Percentiles rank a stretch among this genome's conserved stretches.
Conservation (phyloP, 1,140 invertebrate species). For the Odontomachus brunneus region DNA sequence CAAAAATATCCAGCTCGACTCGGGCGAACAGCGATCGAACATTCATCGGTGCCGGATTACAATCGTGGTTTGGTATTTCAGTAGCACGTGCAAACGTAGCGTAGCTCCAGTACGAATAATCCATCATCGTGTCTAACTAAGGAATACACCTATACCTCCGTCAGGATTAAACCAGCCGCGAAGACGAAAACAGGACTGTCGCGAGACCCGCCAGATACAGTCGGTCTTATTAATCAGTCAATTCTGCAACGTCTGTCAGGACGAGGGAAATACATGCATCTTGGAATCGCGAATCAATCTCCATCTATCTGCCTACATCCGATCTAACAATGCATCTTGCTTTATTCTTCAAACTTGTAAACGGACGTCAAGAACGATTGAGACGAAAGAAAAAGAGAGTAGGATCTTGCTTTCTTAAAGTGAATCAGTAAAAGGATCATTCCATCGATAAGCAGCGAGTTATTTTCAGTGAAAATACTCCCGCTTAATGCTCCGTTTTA, state of each 20-base stretch:
- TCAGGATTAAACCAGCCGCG: background rate
- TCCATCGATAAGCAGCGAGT: too few species aligned
- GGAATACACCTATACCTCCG: background rate
- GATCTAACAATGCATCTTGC: background rate
- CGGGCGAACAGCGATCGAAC: too few species aligned
- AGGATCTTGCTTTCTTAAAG: too few species aligned
- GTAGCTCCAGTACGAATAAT: too few species aligned
- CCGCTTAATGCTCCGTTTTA: too few species aligned
- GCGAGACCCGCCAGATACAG: background rate
- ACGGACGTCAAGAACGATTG: conserved; percentile 18
- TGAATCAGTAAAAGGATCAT: too few species aligned
- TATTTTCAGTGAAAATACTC: too few species aligned
- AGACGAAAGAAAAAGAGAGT: background rate
- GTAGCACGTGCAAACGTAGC: too few species aligned
- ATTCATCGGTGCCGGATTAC: too few species aligned
- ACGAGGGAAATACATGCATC: background rate
- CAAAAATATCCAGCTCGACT: conserved; percentile 7
- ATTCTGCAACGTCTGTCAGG: conserved; percentile 26
- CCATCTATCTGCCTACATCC: too few species aligned
- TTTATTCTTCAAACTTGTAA: background rate
- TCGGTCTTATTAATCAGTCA: conserved; percentile 43
- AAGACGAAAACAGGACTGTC: background rate
- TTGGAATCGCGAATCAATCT: conserved; percentile 49
- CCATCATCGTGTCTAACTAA: too few species aligned
- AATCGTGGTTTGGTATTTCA: too few species aligned